These are phyloP conservation scores for Hycleus cichorii DNA, from an alignment of 1,140 invertebrate species.

Conservation along the genomic window DNA sequence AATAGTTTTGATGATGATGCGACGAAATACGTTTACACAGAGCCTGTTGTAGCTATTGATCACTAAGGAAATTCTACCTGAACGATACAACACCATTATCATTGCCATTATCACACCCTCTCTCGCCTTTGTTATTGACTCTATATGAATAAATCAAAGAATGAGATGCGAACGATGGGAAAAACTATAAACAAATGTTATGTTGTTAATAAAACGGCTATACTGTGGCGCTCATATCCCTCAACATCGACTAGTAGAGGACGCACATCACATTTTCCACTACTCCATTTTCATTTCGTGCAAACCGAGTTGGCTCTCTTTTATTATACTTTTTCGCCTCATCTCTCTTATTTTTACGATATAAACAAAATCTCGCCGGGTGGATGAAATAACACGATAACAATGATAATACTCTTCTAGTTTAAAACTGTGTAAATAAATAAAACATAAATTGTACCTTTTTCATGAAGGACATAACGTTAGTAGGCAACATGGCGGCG, in stretches of 20 bases:
- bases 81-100: neutral
- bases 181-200: neutral
- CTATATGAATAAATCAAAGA: too few relatives aligned
- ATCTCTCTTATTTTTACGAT: too few relatives aligned
- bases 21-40: constrained; percentile 1
- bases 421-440: too few relatives aligned
- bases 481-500: constrained; percentile 60
- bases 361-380: too few relatives aligned
- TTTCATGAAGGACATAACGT: constrained; percentile 76
- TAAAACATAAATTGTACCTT: constrained; percentile 49
- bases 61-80: constrained; percentile 9
- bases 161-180: too few relatives aligned
- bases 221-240: constrained; percentile 6
- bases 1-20: constrained; percentile 2
- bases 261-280: too few relatives aligned
- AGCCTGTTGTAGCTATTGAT: constrained; percentile 9
- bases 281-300: too few relatives aligned
- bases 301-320: too few relatives aligned
- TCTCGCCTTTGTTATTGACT: constrained; percentile 5
- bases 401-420: too few relatives aligned
- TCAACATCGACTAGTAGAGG: neutral
- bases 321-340: too few relatives aligned
- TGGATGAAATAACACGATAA: too few relatives aligned
- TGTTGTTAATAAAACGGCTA: constrained; percentile 7
- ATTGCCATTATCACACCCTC: too few relatives aligned